phyloP scores from a whole-genome alignment of 2,113 vertebrate genomes.

The Progne subis region DNA sequence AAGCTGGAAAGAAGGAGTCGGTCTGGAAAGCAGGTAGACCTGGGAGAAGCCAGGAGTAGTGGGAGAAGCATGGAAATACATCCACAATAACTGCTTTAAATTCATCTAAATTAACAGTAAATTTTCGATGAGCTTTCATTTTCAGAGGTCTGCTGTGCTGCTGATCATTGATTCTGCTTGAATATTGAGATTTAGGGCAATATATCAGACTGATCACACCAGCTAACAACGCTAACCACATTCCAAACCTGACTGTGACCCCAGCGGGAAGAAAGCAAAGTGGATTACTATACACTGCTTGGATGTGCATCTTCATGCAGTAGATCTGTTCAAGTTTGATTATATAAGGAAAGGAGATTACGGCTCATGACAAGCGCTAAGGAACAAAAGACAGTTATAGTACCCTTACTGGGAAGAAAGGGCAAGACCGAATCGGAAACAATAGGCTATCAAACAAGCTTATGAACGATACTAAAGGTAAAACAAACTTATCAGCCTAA shows the following conservation, averaged over 20 bases:
- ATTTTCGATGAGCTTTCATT: background rate
- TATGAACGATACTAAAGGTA: background rate
- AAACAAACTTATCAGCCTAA: background rate
- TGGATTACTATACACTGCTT: background rate
- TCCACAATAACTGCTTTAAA: background rate
- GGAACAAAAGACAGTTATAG: constrained; percentile 9
- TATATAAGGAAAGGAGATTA: constrained; percentile 14
- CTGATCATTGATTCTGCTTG: background rate
- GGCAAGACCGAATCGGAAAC: background rate
- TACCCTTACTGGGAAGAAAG: background rate
- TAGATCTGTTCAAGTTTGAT: constrained; percentile 8
- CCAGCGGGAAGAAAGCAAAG: background rate
- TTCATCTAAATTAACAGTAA: background rate
- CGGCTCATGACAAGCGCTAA: background rate
- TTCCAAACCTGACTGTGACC: background rate
- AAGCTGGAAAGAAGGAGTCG: background rate
- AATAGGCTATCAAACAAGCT: background rate
- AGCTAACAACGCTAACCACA: background rate
- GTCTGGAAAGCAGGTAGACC: background rate
- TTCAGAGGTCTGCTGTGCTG: background rate
- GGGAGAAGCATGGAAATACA: background rate
- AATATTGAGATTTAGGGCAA: background rate
- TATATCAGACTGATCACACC: background rate
- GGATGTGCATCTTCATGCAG: background rate
- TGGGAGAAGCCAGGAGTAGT: background rate